phyloP scores from a whole-genome alignment of 2,113 vertebrate genomes.

The Phrynocephalus versicolor region DNA sequence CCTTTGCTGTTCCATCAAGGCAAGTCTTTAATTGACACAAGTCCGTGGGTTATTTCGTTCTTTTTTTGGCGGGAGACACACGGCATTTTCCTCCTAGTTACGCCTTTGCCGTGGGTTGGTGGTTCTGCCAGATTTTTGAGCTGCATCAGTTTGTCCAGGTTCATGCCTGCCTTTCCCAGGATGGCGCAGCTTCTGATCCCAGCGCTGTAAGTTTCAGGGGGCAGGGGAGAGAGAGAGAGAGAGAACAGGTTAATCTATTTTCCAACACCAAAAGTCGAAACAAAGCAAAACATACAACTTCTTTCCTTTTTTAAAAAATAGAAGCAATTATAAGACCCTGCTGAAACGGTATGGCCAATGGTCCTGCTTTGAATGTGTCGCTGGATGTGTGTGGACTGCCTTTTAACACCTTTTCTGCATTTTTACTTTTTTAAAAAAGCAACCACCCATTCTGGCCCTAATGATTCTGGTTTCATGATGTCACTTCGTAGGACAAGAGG shows the following conservation, averaged over 20 bases:
- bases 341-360: background rate
- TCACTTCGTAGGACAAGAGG: background rate
- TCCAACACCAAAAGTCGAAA: background rate
- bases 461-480: background rate
- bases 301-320: background rate
- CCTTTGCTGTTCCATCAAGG: slow-evolving; percentile 75
- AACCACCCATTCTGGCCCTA: background rate
- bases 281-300: background rate
- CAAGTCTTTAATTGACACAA: slow-evolving; percentile 64
- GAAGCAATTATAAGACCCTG: background rate
- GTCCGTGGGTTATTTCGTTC: slow-evolving; percentile 54
- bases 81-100: slow-evolving; percentile 60
- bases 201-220: slow-evolving; percentile 71
- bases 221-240: too few relatives aligned
- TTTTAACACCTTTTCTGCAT: background rate
- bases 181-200: slow-evolving; percentile 81
- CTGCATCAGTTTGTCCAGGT: slow-evolving; percentile 47
- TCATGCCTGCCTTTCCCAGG: slow-evolving; percentile 73
- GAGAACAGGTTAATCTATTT: background rate
- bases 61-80: background rate
- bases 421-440: background rate
- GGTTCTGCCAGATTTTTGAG: slow-evolving; percentile 56
- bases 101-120: slow-evolving; percentile 65
- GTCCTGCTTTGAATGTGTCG: background rate
- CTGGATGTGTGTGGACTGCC: background rate